These are phyloP conservation scores for Helicoverpa zea DNA, from an alignment of 1,140 invertebrate genomes.

Conservation along the genomic window DNA sequence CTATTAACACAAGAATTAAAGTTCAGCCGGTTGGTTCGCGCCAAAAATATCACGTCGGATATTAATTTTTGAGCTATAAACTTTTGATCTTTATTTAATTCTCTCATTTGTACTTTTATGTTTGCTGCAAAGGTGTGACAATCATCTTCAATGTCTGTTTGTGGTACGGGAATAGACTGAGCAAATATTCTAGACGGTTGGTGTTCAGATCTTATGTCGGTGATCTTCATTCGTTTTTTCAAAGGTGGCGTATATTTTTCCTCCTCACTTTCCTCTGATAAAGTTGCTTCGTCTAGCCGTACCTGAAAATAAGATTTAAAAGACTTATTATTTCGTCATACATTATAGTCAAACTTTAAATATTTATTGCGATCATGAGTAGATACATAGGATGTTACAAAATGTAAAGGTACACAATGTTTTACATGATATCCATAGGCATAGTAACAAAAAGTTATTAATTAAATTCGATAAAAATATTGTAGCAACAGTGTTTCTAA, in stretches of 20 bases:
- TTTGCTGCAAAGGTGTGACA: constrained; percentile 4
- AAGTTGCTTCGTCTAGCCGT: neutral
- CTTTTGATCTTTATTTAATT: neutral
- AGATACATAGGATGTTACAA: too few relatives aligned
- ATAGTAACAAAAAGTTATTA: too few relatives aligned
- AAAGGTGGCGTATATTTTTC: constrained; percentile 6
- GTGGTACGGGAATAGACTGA: neutral
- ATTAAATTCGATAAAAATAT: too few relatives aligned
- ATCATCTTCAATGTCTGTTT: neutral
- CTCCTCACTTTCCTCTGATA: neutral
- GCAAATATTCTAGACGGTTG: constrained; percentile 10
- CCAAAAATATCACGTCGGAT: constrained; percentile 18
- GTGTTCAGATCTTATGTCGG: neutral
- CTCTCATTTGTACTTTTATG: constrained; percentile 19
- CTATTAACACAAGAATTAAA: neutral
- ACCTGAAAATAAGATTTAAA: neutral
- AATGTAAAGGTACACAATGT: too few relatives aligned
- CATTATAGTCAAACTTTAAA: neutral
- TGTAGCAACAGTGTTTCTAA: too few relatives aligned
- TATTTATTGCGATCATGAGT: too few relatives aligned
- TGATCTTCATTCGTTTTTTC: neutral
- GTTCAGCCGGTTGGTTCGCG: neutral
- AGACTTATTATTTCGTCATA: neutral
- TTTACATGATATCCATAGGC: too few relatives aligned
- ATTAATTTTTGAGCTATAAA: constrained; percentile 29